A percentile compares a stretch with the other conserved stretches of the same genome.
phyloP scores from a whole-genome alignment of 2,113 vertebrate species.

The Tamias sibiricus region DNA sequence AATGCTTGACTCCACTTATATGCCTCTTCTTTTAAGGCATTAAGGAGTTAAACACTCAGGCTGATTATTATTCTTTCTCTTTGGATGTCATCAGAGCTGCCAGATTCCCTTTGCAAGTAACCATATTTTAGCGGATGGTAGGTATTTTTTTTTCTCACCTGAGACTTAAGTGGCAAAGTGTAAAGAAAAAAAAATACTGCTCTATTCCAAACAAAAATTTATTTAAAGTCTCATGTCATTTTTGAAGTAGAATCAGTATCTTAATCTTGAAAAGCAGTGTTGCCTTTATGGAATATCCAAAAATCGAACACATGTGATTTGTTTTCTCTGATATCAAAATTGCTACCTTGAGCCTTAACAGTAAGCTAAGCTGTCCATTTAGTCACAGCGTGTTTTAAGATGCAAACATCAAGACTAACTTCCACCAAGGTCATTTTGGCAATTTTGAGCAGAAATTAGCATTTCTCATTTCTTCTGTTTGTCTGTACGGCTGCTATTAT shows the following conservation, averaged over 20 bases:
- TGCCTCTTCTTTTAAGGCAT: slow-evolving; percentile 35
- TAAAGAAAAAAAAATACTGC: slow-evolving; percentile 27
- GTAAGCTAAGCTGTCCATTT: not conserved
- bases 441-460: slow-evolving; percentile 74
- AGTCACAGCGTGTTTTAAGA: not conserved
- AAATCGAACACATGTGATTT: slow-evolving; percentile 35
- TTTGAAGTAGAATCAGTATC: not conserved
- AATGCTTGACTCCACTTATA: not conserved
- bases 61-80: slow-evolving; percentile 44
- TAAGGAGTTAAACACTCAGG: not conserved
- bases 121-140: not conserved
- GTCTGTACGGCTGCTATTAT: slow-evolving; percentile 63
- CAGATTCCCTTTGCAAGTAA: not conserved
- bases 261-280: not conserved
- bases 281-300: not conserved
- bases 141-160: not conserved
- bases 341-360: slow-evolving; percentile 53
- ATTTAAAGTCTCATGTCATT: not conserved
- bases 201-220: not conserved
- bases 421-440: slow-evolving; percentile 63
- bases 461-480: slow-evolving; percentile 63
- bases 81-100: not conserved
- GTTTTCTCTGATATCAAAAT: slow-evolving; percentile 73
- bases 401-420: slow-evolving; percentile 62
- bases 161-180: not conserved